Percentiles rank a stretch among this genome's conserved stretches.
Evolutionary conservation across 2,113 vertebrate species (phyloP).

Genomic region (Leptocoma aspasia): DNA sequence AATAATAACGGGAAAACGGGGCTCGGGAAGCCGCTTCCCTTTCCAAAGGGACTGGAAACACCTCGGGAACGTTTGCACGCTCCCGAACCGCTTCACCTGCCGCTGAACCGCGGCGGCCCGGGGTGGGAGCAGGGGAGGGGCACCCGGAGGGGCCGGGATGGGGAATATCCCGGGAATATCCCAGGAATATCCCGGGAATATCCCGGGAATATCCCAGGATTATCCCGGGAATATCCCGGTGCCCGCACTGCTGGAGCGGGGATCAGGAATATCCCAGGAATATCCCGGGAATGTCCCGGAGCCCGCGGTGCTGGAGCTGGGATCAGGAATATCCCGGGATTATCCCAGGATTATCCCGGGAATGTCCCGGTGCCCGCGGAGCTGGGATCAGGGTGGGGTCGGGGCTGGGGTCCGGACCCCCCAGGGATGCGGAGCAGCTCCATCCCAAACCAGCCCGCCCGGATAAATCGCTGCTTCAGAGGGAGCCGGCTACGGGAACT

Average conservation of each 20-base stretch:
- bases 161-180: background rate
- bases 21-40: background rate
- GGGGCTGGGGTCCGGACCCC: too few relatives aligned
- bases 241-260: too few relatives aligned
- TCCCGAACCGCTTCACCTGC: background rate
- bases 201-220: background rate
- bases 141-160: background rate
- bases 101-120: background rate
- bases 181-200: background rate
- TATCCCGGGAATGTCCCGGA: background rate
- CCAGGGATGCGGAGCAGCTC: too few relatives aligned
- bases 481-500: too few relatives aligned
- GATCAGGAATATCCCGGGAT: too few relatives aligned
- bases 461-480: too few relatives aligned
- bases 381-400: too few relatives aligned
- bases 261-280: background rate
- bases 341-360: too few relatives aligned
- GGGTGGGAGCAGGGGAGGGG: background rate
- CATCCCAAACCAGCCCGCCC: too few relatives aligned
- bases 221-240: background rate
- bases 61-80: background rate
- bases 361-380: too few relatives aligned
- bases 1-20: background rate
- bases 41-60: background rate
- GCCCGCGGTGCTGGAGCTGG: background rate